Conservation (phyloP, 1,140 invertebrate species). For the Protaetia brevitarsis region DNA sequence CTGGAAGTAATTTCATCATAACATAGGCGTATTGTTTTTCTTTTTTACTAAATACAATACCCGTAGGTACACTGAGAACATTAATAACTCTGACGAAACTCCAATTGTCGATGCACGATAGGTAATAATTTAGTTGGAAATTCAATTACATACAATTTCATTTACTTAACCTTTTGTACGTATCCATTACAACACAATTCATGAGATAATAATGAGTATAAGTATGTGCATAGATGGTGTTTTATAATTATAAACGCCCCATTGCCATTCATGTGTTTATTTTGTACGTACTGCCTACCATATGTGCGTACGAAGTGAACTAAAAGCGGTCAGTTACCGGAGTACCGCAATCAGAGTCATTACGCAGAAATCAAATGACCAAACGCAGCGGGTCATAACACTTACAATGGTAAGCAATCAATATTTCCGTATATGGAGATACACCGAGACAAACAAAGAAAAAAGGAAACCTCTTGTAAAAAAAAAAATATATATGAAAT, state of each 20-base stretch:
- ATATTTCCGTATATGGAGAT: background rate
- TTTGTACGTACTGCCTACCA: background rate
- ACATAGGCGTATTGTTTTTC: background rate
- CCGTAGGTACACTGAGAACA: background rate
- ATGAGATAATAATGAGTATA: background rate
- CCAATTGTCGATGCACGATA: background rate
- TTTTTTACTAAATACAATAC: background rate
- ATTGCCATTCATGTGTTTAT: background rate
- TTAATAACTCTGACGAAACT: background rate
- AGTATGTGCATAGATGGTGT: too few relatives aligned
- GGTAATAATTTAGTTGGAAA: background rate
- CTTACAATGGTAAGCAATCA: background rate
- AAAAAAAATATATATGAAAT: too few relatives aligned
- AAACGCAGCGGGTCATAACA: background rate
- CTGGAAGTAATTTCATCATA: background rate
- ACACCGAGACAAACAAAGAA: too few relatives aligned
- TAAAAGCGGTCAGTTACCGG: background rate
- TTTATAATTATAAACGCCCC: background rate
- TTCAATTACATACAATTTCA: background rate
- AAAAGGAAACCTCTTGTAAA: too few relatives aligned
- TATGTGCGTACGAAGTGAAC: background rate
- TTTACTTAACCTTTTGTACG: background rate
- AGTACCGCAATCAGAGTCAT: background rate
- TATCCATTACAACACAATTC: background rate
- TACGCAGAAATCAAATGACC: background rate